These are phyloP conservation scores for Leptinotarsa lineolata DNA, from an alignment of 1,140 invertebrate genomes.

Conservation along the genomic window DNA sequence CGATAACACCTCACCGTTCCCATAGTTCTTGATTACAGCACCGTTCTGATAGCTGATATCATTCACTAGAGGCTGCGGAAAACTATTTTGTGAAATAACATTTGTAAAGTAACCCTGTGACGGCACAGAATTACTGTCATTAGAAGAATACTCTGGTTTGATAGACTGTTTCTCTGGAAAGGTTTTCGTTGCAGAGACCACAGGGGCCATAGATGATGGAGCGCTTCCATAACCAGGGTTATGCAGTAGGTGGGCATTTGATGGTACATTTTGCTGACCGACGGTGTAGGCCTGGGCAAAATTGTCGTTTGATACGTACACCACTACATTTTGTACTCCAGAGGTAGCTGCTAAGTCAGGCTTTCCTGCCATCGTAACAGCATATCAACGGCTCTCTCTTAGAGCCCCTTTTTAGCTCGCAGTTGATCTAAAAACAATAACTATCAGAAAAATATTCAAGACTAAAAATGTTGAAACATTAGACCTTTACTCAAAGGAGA, in stretches of 20 bases:
- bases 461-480: background rate
- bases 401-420: constrained; percentile 51
- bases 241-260: constrained; percentile 34
- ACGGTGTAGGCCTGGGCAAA: constrained; percentile 56
- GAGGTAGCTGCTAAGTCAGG: constrained; percentile 55
- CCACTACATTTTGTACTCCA: constrained; percentile 58
- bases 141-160: constrained; percentile 15
- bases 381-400: constrained; percentile 55
- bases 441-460: background rate
- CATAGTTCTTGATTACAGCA: constrained; percentile 45
- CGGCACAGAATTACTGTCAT: background rate
- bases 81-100: constrained; percentile 46
- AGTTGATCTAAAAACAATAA: constrained; percentile 48
- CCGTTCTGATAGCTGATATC: constrained; percentile 44
- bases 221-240: constrained; percentile 40
- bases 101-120: constrained; percentile 40
- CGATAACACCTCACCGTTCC: constrained; percentile 39
- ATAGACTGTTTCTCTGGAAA: constrained; percentile 44
- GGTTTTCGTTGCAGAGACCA: constrained; percentile 42
- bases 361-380: constrained; percentile 57
- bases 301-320: constrained; percentile 58
- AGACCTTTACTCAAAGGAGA: constrained; percentile 1
- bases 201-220: constrained; percentile 43
- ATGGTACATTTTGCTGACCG: constrained; percentile 50
- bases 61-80: constrained; percentile 43